Conservation (phyloP, 2,888 invertebrate species). For the Epinotia brunnichana region DNA sequence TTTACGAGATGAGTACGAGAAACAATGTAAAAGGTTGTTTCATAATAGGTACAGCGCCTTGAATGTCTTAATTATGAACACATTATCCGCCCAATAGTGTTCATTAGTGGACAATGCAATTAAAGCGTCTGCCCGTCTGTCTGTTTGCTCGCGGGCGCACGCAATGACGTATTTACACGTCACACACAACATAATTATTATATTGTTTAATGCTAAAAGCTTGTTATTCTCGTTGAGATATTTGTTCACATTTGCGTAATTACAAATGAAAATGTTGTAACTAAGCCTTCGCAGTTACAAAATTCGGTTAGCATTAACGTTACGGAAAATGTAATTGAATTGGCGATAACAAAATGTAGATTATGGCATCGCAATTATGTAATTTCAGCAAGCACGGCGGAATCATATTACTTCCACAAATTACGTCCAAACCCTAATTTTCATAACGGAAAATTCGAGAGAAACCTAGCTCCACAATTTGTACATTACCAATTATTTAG, state of each 20-base stretch:
- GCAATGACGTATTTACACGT: slow-evolving; percentile 49
- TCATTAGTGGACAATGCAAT: slow-evolving; percentile 39
- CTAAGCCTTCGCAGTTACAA: neutral
- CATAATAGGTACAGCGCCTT: neutral
- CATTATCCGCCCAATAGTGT: slow-evolving; percentile 36
- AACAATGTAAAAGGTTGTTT: slow-evolving; percentile 6
- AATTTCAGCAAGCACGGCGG: slow-evolving; percentile 13
- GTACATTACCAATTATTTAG: slow-evolving; percentile 59
- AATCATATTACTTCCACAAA: slow-evolving; percentile 33
- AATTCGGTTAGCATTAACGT: slow-evolving; percentile 1
- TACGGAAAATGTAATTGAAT: slow-evolving; percentile 16
- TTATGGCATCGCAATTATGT: slow-evolving; percentile 13
- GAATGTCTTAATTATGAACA: slow-evolving; percentile 18
- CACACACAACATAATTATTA: slow-evolving; percentile 49
- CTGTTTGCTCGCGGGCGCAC: slow-evolving; percentile 17
- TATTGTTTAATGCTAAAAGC: slow-evolving; percentile 51
- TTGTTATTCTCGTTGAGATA: slow-evolving; percentile 38
- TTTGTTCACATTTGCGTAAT: slow-evolving; percentile 28
- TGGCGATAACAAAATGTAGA: slow-evolving; percentile 9
- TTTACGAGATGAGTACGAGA: no score
- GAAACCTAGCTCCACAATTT: slow-evolving; percentile 38
- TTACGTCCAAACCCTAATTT: slow-evolving; percentile 34
- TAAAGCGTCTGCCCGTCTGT: slow-evolving; percentile 12
- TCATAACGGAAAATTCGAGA: slow-evolving; percentile 34
- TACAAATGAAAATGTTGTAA: slow-evolving; percentile 8